Conservation (phyloP, 2,797 vertebrate genomes). For the Sebastes trivittatus region DNA sequence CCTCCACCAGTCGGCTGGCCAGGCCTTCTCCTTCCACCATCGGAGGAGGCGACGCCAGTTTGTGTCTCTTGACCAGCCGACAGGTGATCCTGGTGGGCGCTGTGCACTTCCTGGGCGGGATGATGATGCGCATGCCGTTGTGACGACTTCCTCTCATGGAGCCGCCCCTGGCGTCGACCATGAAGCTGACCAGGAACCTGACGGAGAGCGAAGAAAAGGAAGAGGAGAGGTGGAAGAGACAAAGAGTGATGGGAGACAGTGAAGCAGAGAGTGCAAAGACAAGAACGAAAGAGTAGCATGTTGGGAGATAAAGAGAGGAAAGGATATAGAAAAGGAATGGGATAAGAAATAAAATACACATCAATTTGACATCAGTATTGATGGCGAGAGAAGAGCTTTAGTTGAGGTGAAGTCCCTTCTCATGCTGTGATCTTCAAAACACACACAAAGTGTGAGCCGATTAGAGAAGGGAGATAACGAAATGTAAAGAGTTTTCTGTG, state of each 20-base stretch:
- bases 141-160: slow-evolving; percentile 98
- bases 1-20: slow-evolving; percentile 96
- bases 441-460: slow-evolving; percentile 51
- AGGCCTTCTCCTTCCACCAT: slow-evolving; percentile 99
- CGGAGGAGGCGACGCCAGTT: slow-evolving; percentile 94
- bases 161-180: slow-evolving; percentile 97
- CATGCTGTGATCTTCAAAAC: slow-evolving; percentile 77
- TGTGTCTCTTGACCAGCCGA: slow-evolving; percentile 96
- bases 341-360: not conserved
- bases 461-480: slow-evolving; percentile 15
- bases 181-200: slow-evolving; percentile 99
- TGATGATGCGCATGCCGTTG: slow-evolving; percentile 98
- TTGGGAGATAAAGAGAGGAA: not conserved
- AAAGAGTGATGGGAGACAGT: not conserved
- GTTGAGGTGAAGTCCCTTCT: slow-evolving; percentile 56
- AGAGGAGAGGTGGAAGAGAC: not conserved
- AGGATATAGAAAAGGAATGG: slow-evolving; percentile 1
- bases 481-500: slow-evolving; percentile 57
- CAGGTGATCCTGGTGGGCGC: slow-evolving; percentile 98
- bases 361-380: slow-evolving; percentile 24
- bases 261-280: not conserved
- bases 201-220: not conserved
- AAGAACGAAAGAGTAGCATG: not conserved
- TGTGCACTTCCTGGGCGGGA: slow-evolving; percentile 97
- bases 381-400: slow-evolving; percentile 50